Evolutionary conservation across 1,140 invertebrate genomes (phyloP), one percentile per base, ranked within the genome.

Genomic region (Euschistus heros): DNA sequence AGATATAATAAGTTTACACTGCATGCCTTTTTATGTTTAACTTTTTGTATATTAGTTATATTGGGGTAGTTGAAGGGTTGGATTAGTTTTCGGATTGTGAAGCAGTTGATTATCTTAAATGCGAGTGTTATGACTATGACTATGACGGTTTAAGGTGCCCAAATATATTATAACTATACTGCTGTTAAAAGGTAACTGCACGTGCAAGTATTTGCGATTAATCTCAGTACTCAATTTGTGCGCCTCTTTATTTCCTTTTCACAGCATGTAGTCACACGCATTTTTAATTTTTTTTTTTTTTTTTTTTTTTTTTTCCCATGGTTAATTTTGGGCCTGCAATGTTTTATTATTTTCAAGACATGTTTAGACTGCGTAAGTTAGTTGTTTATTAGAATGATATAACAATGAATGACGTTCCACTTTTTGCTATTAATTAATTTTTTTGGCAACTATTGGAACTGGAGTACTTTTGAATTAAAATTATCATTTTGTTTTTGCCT

Each of bases 181-280:
- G 26, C 59, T 61, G 27, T 37, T 18, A 61, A 61, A 61, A 33
- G 59, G 59, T 61, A 61, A 61, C 59, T 61, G 59, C 59, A 61
- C 59, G 59, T 61, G 59, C 59, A 61, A 61, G 59, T 61, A 61
- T 42, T 44, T 61, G 59, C 59, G 22, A 61, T 37, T 61, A 61
- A 61, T 61, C 14, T 61, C 5, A 37, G 30, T 42, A 18, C 2
- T 61, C 59, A 30, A 61, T 61, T 42, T 64, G 47, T 64, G 63
- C 63, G 50, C 50, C 50, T 64, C 50, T 22, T 24, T 37, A 52
- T 37, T 64, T 64, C 63, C 50, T 64, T 64, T 64, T 64, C 63
- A 64, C 63, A 64, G 63, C 62, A 68, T 68, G 65, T 44, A 66
- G 64, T 65, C 22, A 54, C 55, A 66, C 52, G 60, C 61, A 57